These are phyloP conservation scores for Trachops cirrhosus DNA, from an alignment of 2,797 vertebrate genomes.

Conservation along the genomic window DNA sequence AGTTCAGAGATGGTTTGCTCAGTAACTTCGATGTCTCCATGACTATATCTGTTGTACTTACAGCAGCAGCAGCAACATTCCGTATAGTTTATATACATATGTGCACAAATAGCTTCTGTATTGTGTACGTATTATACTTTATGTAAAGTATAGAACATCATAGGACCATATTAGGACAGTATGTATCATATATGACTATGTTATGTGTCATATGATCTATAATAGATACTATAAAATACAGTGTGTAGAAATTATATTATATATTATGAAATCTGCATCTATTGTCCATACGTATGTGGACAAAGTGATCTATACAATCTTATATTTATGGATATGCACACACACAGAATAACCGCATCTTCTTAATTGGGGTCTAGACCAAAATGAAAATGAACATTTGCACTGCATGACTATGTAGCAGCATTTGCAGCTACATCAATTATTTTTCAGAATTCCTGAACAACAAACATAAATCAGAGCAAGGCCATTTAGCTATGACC, in stretches of 20 bases:
- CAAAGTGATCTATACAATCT: not conserved
- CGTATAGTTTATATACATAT: accelerated
- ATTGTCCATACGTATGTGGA: accelerated
- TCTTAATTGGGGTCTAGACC: not conserved
- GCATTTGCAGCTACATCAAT: not conserved
- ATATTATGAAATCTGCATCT: not conserved
- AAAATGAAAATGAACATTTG: not conserved
- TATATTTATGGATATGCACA: not conserved
- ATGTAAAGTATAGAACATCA: too few species aligned
- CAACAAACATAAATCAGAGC: not conserved
- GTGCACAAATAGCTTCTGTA: not conserved
- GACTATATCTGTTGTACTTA: too few species aligned
- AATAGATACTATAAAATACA: not conserved
- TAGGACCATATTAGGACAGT: not conserved
- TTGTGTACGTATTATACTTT: not conserved
- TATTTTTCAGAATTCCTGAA: not conserved
- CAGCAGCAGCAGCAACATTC: too few species aligned
- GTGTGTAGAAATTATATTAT: not conserved
- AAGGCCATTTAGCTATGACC: not conserved
- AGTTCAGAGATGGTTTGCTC: accelerated
- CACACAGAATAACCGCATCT: accelerated
- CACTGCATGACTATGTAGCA: not conserved
- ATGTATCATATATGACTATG: not conserved
- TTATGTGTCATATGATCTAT: too few species aligned
- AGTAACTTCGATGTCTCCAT: not conserved